phyloP scores from a whole-genome alignment of 2,113 vertebrate species.

The Muscicapa adusta region DNA sequence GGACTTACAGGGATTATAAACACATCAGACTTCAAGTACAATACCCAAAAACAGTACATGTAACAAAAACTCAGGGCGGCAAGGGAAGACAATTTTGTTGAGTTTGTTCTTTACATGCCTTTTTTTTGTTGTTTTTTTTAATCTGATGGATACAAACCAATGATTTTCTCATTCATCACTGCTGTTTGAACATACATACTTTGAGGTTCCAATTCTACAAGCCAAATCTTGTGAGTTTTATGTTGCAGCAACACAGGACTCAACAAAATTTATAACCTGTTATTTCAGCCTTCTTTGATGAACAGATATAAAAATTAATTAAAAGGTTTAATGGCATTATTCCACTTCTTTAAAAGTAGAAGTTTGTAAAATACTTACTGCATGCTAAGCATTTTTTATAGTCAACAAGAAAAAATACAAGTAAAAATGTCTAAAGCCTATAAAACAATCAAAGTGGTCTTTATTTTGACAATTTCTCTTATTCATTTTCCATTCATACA shows the following conservation, averaged over 20 bases:
- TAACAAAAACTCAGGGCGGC: background rate
- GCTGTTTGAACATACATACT: background rate
- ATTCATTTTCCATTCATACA: background rate
- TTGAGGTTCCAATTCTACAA: background rate
- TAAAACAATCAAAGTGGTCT: background rate
- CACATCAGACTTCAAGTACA: background rate
- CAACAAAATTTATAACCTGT: background rate
- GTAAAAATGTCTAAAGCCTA: background rate
- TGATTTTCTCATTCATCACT: background rate
- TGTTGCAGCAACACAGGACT: background rate
- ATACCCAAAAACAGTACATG: background rate
- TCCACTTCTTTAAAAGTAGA: slow-evolving; percentile 2
- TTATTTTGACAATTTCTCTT: background rate
- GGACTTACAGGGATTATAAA: background rate
- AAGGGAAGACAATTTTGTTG: background rate
- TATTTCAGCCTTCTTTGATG: slow-evolving; percentile 22
- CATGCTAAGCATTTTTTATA: background rate
- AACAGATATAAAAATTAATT: slow-evolving; percentile 20
- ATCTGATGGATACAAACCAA: background rate
- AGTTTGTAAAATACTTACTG: background rate
- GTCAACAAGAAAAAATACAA: background rate
- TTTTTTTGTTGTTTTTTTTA: background rate
- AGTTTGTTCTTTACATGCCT: background rate
- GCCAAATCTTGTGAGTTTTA: background rate
- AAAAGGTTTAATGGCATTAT: slow-evolving; percentile 8